phyloP scores from a whole-genome alignment of 35 echinoderm and acorn worm genomes.

The Holothuria glaberrima region DNA sequence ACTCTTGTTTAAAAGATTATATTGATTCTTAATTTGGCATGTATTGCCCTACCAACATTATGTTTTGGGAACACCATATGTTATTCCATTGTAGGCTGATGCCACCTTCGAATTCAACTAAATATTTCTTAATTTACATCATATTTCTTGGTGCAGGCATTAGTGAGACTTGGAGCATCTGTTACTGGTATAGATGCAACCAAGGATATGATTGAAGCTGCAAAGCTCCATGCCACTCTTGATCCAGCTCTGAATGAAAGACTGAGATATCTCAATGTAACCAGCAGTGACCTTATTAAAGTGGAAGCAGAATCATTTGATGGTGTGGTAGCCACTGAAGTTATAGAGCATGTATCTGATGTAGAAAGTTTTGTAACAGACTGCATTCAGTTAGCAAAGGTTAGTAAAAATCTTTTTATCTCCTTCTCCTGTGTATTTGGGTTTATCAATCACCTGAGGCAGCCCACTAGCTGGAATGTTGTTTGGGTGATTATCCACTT shows the following conservation, averaged over 20 bases:
- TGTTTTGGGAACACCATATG: too few relatives aligned
- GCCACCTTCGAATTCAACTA: neutral
- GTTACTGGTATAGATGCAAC: constrained; percentile 93
- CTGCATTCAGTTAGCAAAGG: constrained; percentile 81
- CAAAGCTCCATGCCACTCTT: constrained; percentile 66
- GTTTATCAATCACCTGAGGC: too few relatives aligned
- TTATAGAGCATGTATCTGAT: constrained; percentile 89
- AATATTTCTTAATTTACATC: neutral
- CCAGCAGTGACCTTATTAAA: constrained; percentile 73
- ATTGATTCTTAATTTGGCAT: too few relatives aligned
- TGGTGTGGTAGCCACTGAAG: constrained; percentile 91
- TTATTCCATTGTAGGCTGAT: neutral
- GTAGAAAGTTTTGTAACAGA: constrained; percentile 65
- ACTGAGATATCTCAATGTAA: constrained; percentile 75
- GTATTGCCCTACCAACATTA: too few relatives aligned
- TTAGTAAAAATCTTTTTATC: constrained; percentile 3
- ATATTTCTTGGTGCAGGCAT: constrained; percentile 61
- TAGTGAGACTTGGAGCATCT: constrained; percentile 85
- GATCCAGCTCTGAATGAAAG: constrained; percentile 67
- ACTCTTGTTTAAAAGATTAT: too few relatives aligned
- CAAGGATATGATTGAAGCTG: constrained; percentile 70
- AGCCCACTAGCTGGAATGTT: too few relatives aligned
- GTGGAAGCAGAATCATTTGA: constrained; percentile 77
- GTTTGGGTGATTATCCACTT: too few relatives aligned
- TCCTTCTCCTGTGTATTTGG: too few relatives aligned